A percentile compares a stretch with the other conserved stretches of the same genome.
These are phyloP conservation scores for Cyaniris semiargus DNA, from an alignment of 2,888 invertebrate species.

Conservation along the genomic window DNA sequence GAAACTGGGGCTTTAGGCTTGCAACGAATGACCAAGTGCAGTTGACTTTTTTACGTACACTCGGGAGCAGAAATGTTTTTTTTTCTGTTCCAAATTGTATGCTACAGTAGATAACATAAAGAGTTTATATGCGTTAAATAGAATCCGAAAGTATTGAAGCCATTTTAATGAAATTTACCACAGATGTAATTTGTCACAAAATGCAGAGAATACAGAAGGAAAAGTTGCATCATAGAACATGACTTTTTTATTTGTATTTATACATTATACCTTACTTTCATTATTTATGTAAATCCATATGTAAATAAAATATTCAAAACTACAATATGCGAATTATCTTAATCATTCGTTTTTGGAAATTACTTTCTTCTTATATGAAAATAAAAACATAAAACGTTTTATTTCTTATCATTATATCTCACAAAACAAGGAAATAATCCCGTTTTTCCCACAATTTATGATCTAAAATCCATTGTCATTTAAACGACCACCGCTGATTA, in stretches of 20 bases:
- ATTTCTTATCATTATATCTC: not conserved
- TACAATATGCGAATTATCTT: too few relatives aligned
- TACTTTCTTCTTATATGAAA: too few relatives aligned
- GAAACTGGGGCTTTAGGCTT: conserved; percentile 30
- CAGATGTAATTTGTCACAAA: too few relatives aligned
- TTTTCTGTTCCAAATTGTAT: not conserved
- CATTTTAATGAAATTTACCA: not conserved
- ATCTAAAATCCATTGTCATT: not conserved
- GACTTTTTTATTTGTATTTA: too few relatives aligned
- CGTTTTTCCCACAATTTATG: not conserved
- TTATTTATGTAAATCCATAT: too few relatives aligned
- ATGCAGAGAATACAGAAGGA: too few relatives aligned
- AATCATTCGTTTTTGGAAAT: not conserved
- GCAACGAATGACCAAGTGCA: conserved; percentile 5
- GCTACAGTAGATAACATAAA: not conserved
- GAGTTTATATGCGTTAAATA: too few relatives aligned
- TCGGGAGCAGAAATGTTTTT: not conserved
- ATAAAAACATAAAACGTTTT: not conserved
- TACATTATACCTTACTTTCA: too few relatives aligned
- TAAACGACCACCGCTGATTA: conserved; percentile 17
- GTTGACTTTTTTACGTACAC: not conserved
- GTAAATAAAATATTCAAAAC: too few relatives aligned
- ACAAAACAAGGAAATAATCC: not conserved
- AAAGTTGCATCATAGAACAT: too few relatives aligned
- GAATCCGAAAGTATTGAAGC: not conserved